Percentiles rank a stretch among this genome's conserved stretches.
Conservation (phyloP, 2,113 vertebrate genomes). For the Atrichornis clamosus region DNA sequence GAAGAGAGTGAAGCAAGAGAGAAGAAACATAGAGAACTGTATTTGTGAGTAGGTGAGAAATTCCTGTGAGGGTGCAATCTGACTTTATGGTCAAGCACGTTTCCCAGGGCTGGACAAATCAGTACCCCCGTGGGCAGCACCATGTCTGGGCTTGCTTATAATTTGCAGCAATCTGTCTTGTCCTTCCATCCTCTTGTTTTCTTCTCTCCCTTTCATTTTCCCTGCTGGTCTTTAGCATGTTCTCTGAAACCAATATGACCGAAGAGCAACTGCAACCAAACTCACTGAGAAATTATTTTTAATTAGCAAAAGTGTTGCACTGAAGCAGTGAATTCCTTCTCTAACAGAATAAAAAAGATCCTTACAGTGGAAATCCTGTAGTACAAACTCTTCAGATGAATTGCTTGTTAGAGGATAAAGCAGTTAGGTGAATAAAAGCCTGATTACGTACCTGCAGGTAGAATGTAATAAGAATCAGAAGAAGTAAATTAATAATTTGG, state of each 20-base stretch:
- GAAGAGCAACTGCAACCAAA: background rate
- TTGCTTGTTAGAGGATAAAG: conserved; percentile 69
- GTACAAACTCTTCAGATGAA: conserved; percentile 63
- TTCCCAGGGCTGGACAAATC: conserved; percentile 34
- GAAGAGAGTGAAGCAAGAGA: background rate
- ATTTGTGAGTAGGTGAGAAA: background rate
- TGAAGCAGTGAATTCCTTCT: background rate
- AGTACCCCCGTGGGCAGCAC: background rate
- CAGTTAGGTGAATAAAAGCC: conserved; percentile 71
- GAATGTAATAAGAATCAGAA: conserved; percentile 41
- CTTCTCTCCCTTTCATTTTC: conserved; percentile 3
- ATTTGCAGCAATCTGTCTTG: conserved; percentile 58
- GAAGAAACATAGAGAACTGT: background rate
- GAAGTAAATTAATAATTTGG: conserved; percentile 62
- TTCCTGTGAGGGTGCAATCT: background rate
- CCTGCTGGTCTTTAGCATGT: background rate
- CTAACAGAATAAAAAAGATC: background rate
- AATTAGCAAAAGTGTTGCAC: conserved; percentile 26
- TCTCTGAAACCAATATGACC: background rate
- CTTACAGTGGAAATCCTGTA: conserved; percentile 31
- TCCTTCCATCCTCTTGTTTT: conserved; percentile 9
- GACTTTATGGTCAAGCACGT: background rate
- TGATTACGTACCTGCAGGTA: conserved; percentile 66
- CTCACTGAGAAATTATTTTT: conserved; percentile 27
- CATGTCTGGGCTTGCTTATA: conserved; percentile 35